Percentiles rank a stretch among this genome's conserved stretches.
Evolutionary conservation across 1,140 invertebrate species (phyloP).

Genomic region (Plutomurus gul): DNA sequence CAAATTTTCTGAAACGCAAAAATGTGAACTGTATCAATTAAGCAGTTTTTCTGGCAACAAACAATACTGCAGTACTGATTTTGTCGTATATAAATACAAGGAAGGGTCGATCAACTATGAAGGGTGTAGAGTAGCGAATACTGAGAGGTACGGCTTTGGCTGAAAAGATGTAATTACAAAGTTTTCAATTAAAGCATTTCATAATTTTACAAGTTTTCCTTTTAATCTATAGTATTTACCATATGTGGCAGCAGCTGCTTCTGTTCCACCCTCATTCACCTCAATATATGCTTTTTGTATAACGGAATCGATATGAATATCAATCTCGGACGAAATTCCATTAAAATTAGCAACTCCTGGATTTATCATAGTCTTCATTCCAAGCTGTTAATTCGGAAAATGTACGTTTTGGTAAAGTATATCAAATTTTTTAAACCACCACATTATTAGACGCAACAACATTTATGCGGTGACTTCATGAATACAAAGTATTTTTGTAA

Average conservation of each 20-base stretch:
- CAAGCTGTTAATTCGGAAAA: not conserved
- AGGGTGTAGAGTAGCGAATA: not conserved
- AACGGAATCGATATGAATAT: constrained; percentile 19
- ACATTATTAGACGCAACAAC: too few relatives aligned
- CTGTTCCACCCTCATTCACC: constrained; percentile 2
- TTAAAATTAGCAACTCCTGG: constrained; percentile 28
- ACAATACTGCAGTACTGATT: not conserved
- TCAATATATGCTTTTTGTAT: constrained; percentile 21
- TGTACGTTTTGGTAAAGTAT: too few relatives aligned
- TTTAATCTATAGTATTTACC: too few relatives aligned
- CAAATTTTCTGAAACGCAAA: too few relatives aligned
- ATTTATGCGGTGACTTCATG: too few relatives aligned
- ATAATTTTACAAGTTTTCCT: not conserved
- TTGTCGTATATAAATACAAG: constrained; percentile 26
- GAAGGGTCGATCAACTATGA: constrained; percentile 32
- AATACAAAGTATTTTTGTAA: too few relatives aligned
- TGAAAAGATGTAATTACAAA: not conserved
- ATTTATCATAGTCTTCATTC: not conserved
- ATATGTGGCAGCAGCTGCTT: constrained; percentile 1
- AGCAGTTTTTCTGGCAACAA: constrained; percentile 14
- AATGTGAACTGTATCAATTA: not conserved
- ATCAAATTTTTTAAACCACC: too few relatives aligned
- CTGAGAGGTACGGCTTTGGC: constrained; percentile 24
- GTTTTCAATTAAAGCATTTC: not conserved
- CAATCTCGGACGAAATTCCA: not conserved